phyloP scores from a whole-genome alignment of 1,140 invertebrate species.

The Hyposmocoma kahamanoa region DNA sequence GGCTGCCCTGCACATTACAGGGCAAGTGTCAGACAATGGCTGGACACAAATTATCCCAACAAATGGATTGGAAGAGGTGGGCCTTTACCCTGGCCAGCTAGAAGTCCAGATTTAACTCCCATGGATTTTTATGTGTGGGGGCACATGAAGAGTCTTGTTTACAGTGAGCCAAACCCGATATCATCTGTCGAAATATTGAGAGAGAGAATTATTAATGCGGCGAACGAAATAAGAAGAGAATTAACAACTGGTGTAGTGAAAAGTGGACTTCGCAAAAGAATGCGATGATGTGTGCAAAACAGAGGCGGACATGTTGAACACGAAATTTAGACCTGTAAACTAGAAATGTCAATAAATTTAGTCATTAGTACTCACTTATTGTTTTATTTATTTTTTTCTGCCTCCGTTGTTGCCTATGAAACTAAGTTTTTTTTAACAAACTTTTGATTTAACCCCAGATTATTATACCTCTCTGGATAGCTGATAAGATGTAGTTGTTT shows the following conservation, averaged over 20 bases:
- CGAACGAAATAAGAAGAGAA: background rate
- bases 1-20: constrained; percentile 29
- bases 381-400: constrained; percentile 1
- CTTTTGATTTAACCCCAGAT: background rate
- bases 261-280: background rate
- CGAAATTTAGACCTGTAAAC: background rate
- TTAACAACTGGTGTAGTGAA: constrained; percentile 1
- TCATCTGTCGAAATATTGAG: background rate
- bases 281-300: background rate
- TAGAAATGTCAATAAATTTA: background rate
- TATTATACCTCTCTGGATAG: background rate
- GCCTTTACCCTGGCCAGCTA: constrained; percentile 49
- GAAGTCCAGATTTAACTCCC: constrained; percentile 53
- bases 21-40: constrained; percentile 25
- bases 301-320: constrained; percentile 1
- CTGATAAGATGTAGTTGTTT: background rate
- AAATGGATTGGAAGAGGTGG: constrained; percentile 57
- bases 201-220: background rate
- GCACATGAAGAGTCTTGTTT: constrained; percentile 29
- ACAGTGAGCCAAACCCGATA: constrained; percentile 5
- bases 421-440: background rate
- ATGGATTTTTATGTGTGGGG: constrained; percentile 63
- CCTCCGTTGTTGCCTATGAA: background rate
- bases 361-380: background rate
- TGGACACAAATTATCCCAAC: constrained; percentile 42